Evolutionary conservation across 2,888 invertebrate genomes (phyloP), one percentile per base, ranked within the genome.

Genomic region (Conops quadrifasciatus): DNA sequence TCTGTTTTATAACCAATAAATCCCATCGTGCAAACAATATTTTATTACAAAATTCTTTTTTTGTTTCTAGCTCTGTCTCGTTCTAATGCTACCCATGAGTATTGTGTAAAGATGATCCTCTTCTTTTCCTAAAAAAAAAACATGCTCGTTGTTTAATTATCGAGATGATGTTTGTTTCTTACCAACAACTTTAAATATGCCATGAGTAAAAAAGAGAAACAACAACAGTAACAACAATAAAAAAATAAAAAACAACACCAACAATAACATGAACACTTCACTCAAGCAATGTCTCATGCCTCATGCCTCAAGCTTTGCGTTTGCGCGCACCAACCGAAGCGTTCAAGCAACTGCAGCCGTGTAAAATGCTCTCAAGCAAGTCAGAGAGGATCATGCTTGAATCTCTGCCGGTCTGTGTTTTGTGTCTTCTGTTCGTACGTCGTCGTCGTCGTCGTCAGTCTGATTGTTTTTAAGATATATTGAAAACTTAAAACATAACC

Each of bases 371-470:
- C 24, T 16, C 15, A 26, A 45, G 24, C 5, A 63, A 47, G 63
- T 63, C 15, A 56, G 36, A 26, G 63, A 63, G 26, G 63, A 63
- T 63, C 63, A n/a, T 63, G 63, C 47, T 21, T 47, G 47, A n/a
- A 43, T 63, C 47, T 63, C 58, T 24, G 28, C 24, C 58, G 15
- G 11, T 28, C 58, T 58, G 58, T 26, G n/a, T n/a, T n/a, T 11
- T 51, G 51, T 5, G 19, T 2, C 21, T 51, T 13, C 19, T n/a
- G n/a, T n/a, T n/a, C n/a, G n/a, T n/a, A n/a, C 4, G 51, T 51
- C 21, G 51, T 51, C 21, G n/a, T 24, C 26, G 56, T 56, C 26
- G 2, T 21, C n/a, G 56, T 36, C n/a, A n/a, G 36, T 36, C 36
- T 36, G 36, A 36, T 36, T 36, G 36, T 36, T 36, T 36, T 36